Percentiles rank a stretch among this genome's conserved stretches.
phyloP scores from a whole-genome alignment of 2,113 vertebrate genomes.

The Aleadryas rufinucha region DNA sequence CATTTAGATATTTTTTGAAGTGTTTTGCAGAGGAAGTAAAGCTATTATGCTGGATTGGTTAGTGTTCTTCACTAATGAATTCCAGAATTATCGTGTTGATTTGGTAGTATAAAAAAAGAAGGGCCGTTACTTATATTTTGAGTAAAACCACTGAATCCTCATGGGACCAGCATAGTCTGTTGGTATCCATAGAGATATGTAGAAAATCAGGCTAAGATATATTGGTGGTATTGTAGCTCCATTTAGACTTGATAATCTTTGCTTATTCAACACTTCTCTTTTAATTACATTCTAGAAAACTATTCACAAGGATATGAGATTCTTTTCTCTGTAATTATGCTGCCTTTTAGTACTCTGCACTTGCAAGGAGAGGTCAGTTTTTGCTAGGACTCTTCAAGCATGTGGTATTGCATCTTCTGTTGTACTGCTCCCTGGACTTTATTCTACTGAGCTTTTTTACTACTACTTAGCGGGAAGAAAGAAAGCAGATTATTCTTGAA shows the following conservation, averaged over 20 bases:
- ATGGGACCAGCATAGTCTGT: constrained; percentile 23
- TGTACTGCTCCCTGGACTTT: not conserved
- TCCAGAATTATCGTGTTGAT: constrained; percentile 74
- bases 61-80: constrained; percentile 73
- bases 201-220: constrained; percentile 42
- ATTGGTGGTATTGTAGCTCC: constrained; percentile 37
- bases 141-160: constrained; percentile 58
- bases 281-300: constrained; percentile 57
- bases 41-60: constrained; percentile 69
- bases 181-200: constrained; percentile 52
- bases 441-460: not conserved
- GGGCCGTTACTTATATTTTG: constrained; percentile 50
- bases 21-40: constrained; percentile 74
- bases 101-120: constrained; percentile 60
- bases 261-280: constrained; percentile 43
- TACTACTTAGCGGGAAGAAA: not conserved
- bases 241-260: constrained; percentile 51
- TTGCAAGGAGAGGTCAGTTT: constrained; percentile 19
- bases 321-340: constrained; percentile 12
- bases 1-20: constrained; percentile 77
- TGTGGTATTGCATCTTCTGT: not conserved
- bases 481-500: not conserved
- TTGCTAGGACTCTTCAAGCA: not conserved
- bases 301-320: not conserved
- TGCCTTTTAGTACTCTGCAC: not conserved